A percentile compares a stretch with the other conserved stretches of the same genome.
These are phyloP conservation scores for Manis pentadactyla DNA, from an alignment of 2,797 vertebrate species.

Conservation along the genomic window DNA sequence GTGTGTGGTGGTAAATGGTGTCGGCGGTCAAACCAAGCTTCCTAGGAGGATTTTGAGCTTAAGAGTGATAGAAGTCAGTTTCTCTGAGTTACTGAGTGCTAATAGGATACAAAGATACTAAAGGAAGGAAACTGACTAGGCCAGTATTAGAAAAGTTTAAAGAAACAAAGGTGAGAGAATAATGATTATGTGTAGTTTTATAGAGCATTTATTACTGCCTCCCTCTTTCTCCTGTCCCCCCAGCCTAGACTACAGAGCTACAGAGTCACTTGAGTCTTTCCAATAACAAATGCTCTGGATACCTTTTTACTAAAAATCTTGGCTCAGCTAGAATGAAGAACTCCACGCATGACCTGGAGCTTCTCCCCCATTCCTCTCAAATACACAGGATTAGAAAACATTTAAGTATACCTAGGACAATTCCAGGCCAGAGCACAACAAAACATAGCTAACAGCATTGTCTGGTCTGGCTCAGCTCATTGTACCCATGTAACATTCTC, in stretches of 20 bases:
- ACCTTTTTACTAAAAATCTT: constrained; percentile 14
- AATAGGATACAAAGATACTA: neutral
- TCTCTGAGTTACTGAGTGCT: neutral
- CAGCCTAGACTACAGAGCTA: neutral
- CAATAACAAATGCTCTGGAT: constrained; percentile 4
- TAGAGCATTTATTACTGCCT: neutral
- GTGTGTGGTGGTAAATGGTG: neutral
- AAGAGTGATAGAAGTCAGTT: neutral
- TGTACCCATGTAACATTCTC: neutral
- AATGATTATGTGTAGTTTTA: neutral
- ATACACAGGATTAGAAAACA: neutral
- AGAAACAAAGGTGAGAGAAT: neutral
- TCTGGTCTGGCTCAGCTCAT: neutral
- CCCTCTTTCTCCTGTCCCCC: neutral
- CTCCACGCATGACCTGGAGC: neutral
- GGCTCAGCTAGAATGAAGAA: neutral
- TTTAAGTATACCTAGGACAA: neutral
- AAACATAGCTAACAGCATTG: neutral
- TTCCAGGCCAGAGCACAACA: neutral
- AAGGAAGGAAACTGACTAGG: constrained; percentile 28
- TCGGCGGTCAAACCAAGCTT: neutral
- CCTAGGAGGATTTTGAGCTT: constrained; percentile 21
- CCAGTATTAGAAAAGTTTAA: neutral
- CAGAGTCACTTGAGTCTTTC: constrained; percentile 19
- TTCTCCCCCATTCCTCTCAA: neutral